Evolutionary conservation across 2,888 invertebrate genomes (phyloP), one percentile per base, ranked within the genome.

Genomic region (Limnephilus lunatus): DNA sequence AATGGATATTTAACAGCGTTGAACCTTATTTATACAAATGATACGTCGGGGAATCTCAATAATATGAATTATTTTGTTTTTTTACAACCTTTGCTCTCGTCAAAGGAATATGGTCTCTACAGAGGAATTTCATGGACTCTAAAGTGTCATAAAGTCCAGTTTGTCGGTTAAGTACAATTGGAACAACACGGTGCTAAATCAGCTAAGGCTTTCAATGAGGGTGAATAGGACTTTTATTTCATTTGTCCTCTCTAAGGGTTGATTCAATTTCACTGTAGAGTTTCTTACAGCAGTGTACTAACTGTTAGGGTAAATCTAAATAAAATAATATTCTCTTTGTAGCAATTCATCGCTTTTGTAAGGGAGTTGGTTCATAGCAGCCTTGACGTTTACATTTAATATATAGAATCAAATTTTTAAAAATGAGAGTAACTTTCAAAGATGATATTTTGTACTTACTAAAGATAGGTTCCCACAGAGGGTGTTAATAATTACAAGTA

Each of bases 161-260:
- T 87, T 87, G 87, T 87, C 53, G 68, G 68, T 87, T 48, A 53
- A 87, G 32, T 53, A 87, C 87, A 87, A 87, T 87, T 25, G 87
- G 53, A 87, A 87, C 87, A 35, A 53, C 53, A 68, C 31, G 53
- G 87, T 35, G 32, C 68, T 87, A 87, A 87, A 87, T 87, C 87
- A 48, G 68, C 31, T 87, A 87, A 68, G 87, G 87, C 87, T 89
- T 31, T 81, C 81, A 89, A 89, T 89, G 81, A 89, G 81, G 89
- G 89, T 89, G 89, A 19, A 30, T 31, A 39, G 30, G 88, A 81
- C 80, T 89, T 89, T 89, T 35, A 89, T 89, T 89, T 89, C 80
- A 89, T 89, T 89, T 89, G 44, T 35, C 39, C 81, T 89, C 89
- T 89, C 81, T 39, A 89, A 89, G 81, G 89, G 89, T 35, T 89